Percentiles rank a stretch among this genome's conserved stretches.
Conservation (phyloP, 2,113 vertebrate genomes). For the Mus pahari region DNA sequence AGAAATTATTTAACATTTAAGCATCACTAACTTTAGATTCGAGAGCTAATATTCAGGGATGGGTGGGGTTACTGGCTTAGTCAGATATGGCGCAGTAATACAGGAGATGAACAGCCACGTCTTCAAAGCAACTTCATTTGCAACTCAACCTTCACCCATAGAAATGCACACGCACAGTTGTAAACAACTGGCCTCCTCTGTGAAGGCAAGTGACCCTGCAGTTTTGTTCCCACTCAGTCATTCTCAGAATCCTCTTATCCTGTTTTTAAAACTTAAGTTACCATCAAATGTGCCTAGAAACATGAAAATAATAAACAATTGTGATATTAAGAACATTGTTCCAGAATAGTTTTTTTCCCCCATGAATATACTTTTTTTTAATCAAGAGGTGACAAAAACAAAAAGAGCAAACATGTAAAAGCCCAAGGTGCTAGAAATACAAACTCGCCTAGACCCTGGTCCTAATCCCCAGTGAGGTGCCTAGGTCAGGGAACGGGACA, state of each 20-base stretch:
- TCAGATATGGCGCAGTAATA: not conserved
- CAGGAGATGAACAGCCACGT: not conserved
- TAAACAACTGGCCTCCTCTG: not conserved
- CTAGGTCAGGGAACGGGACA: conserved; percentile 59
- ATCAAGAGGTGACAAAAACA: conserved; percentile 80
- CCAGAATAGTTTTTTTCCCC: not conserved
- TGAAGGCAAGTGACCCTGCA: not conserved
- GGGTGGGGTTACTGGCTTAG: not conserved
- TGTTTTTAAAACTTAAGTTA: not conserved
- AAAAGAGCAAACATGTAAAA: conserved; percentile 82
- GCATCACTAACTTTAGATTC: not conserved
- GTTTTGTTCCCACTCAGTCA: not conserved
- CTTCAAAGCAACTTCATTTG: not conserved
- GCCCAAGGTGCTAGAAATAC: conserved; percentile 79
- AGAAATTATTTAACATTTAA: not conserved
- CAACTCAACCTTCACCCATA: not conserved
- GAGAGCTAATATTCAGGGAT: not conserved
- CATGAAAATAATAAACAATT: not conserved
- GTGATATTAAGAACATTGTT: not conserved
- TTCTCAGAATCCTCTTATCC: not conserved
- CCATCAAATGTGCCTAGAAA: not conserved
- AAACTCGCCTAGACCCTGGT: conserved; percentile 77
- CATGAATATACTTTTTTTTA: conserved; percentile 77
- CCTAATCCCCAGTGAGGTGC: conserved; percentile 75
- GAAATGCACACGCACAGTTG: not conserved